Base-by-base conservation (phyloP, 2,888 invertebrate genomes). In the Rhorus exstirpatorius region DNA sequence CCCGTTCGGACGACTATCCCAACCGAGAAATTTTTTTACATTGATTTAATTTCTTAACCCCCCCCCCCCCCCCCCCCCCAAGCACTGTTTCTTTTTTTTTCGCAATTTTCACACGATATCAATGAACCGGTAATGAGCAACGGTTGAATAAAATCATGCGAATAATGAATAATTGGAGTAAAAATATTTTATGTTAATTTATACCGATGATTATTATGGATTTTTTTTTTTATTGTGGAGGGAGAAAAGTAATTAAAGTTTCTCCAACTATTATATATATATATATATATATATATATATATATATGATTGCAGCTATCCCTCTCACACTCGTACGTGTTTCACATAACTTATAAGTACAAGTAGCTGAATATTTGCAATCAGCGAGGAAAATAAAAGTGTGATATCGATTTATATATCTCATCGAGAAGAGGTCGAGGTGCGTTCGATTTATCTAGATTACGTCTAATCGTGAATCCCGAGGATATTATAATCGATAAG, bases 31-130 rank as follows among this genome's bases (percentile, higher is more conserved):
- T 70, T 24, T 58, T 38, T 24, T 72, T 49, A 31, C 63, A 70
- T 68, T 55, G 61, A 78, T 77, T 79, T 70, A 76, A n/a, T 53
- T 51, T 72, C 49, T 44, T 53, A n/a, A n/a, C n/a, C n/a, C n/a
- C n/a, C n/a, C n/a, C n/a, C n/a, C n/a, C n/a, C n/a, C n/a, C n/a
- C n/a, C n/a, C n/a, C n/a, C n/a, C n/a, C n/a, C 17, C 10, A 19
- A 35, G 10, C 41, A 3, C 24, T 8, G 49, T 24, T 31, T 31
- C 31, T 26, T 14, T 31, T n/a, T 31, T 14, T 14, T 0, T 14
- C 1, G 14, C 31, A 14, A 31, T 44, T 63, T 24, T 44, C 63
- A 19, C 44, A 41, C 3, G 17, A 6, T 24, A 21, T 53, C 24
- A 3, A 53, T 53, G 3, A 24, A 21, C 3, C 24, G 24, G 24